Percentiles rank a stretch among this genome's conserved stretches.
Evolutionary conservation across 2,113 vertebrate genomes (phyloP).

Genomic region (Peucedramus taeniatus): DNA sequence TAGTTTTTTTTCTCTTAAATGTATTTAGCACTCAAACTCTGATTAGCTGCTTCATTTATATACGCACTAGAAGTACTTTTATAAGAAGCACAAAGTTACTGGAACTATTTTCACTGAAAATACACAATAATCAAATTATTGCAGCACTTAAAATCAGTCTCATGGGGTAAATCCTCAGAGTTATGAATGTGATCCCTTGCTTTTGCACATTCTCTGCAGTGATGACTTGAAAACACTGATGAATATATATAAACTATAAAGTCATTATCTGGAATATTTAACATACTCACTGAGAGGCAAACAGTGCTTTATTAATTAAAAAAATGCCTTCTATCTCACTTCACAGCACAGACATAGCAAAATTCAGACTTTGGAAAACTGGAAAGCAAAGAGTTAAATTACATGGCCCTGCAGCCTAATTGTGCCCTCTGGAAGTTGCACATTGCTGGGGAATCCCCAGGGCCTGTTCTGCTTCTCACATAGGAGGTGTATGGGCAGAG

Average conservation of each 20-base stretch:
- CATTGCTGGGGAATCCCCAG: background rate
- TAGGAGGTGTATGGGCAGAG: background rate
- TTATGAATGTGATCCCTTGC: background rate
- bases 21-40: background rate
- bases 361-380: background rate
- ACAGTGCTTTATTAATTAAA: background rate
- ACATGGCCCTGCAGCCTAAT: background rate
- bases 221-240: background rate
- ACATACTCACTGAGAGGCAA: background rate
- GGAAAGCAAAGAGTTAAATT: background rate
- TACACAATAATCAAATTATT: conserved; percentile 26
- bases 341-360: background rate
- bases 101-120: conserved; percentile 2
- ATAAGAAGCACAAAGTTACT: background rate
- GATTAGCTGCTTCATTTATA: background rate
- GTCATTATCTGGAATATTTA: background rate
- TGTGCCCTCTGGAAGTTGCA: background rate
- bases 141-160: conserved; percentile 7
- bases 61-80: background rate
- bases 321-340: background rate
- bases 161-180: background rate
- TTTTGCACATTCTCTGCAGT: background rate
- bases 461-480: background rate
- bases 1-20: background rate
- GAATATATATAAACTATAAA: background rate